Base-by-base conservation (phyloP, 2,113 vertebrate genomes). In the Opisthocomus hoazin region DNA sequence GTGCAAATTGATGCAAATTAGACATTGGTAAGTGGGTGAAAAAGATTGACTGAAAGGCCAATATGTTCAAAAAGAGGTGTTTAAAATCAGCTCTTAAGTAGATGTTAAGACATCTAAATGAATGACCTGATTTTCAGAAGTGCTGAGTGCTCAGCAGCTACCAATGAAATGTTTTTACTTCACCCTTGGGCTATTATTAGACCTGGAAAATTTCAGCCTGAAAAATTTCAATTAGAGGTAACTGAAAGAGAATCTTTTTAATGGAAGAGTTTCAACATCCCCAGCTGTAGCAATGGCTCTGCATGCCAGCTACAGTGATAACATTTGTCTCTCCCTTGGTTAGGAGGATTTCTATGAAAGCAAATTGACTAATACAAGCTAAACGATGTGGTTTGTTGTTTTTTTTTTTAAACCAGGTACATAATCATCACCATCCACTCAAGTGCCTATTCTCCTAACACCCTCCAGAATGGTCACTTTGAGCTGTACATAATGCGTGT, bases 51-150 rank as follows among this genome's bases (percentile, higher is more conserved):
- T 93, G 74, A 73, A 96, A 94, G 63, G 57, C 75, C 89, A 95
- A 6, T 63, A 71, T 89, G 73, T 74, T 92, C 78, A 89, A 89
- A 92, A 96, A 84, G 73, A 97, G 53, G 68, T 94, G 69, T 83
- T 95, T 87, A 84, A 95, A 94, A 75, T 92, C 83, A 87, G 69
- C 37, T 92, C 85, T 76, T 97, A 89, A 88, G 80, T 96, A 70
- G 66, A 66, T 84, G 97, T 94, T 79, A 92, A 91, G 93, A 95
- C 78, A 93, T 93, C 78, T 94, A 91, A 96, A 97, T 96, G 92
- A 95, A 84, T 84, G 78, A 78, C 89, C 89, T 83, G 92, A 87
- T 95, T 91, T 91, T 94, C 64, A 88, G 81, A 95, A 91, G 75
- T 84, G 76, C 87, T 81, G 64, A 94, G 60, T 3, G 2, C 90